Percentiles rank a stretch among this genome's conserved stretches.
Evolutionary conservation across 2,113 vertebrate genomes (phyloP).

Genomic region (Tragulus kanchil): DNA sequence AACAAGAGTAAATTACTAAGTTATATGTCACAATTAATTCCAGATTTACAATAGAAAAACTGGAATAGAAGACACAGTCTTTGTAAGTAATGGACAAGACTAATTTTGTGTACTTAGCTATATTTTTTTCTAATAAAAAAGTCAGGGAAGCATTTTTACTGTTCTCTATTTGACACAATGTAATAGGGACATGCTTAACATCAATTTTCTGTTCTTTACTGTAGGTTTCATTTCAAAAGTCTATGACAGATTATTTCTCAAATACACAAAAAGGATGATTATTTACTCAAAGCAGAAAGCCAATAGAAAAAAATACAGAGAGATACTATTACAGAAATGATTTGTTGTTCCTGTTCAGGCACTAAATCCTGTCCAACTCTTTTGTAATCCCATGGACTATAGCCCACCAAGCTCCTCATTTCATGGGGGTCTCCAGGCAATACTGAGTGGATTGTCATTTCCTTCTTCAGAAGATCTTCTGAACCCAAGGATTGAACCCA

Average conservation of each 20-base stretch:
- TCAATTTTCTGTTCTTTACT: conserved; percentile 54
- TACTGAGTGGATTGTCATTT: neutral
- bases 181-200: conserved; percentile 59
- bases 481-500: neutral
- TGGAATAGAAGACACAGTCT: conserved; percentile 58
- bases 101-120: conserved; percentile 49
- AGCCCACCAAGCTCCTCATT: neutral
- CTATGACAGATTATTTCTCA: conserved; percentile 54
- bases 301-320: neutral
- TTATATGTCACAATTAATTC: neutral
- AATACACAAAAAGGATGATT: conserved; percentile 4
- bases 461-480: neutral
- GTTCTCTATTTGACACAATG: conserved; percentile 58
- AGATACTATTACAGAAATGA: neutral
- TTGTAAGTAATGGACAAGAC: conserved; percentile 47
- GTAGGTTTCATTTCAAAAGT: conserved; percentile 65
- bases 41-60: conserved; percentile 58
- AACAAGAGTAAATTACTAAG: conserved; percentile 34
- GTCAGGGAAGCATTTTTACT: conserved; percentile 55
- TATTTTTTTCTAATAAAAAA: conserved; percentile 56
- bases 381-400: neutral
- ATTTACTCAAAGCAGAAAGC: conserved; percentile 55
- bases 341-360: neutral
- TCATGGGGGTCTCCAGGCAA: neutral
- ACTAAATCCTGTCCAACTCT: neutral